Conservation (phyloP, 2,888 invertebrate species). For the Plagiodera versicolora region DNA sequence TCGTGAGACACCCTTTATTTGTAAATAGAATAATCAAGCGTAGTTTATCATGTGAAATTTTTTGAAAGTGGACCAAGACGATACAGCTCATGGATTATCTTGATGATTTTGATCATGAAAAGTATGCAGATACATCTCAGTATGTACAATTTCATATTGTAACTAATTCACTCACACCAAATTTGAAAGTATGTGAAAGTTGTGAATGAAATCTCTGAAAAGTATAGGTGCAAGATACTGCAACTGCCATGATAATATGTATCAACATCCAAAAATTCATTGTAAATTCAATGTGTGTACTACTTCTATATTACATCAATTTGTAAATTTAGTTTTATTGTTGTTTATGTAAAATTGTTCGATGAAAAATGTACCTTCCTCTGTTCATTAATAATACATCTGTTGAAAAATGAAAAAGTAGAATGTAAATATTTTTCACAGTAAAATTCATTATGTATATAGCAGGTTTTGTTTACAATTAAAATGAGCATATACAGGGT, state of each 20-base stretch:
- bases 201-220: constrained; percentile 23
- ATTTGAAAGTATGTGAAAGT: constrained; percentile 26
- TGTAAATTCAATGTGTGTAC: constrained; percentile 47
- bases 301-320: constrained; percentile 40
- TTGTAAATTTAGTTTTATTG: constrained; percentile 43
- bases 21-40: too few relatives aligned
- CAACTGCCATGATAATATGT: constrained; percentile 38
- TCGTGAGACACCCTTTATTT: too few relatives aligned
- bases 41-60: too few relatives aligned
- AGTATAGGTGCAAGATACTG: constrained; percentile 35
- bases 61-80: too few relatives aligned
- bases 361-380: not conserved
- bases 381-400: not conserved
- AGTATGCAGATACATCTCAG: not conserved
- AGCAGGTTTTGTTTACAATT: too few relatives aligned
- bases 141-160: constrained; percentile 8
- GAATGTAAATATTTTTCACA: too few relatives aligned
- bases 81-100: not conserved
- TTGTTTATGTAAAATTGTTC: constrained; percentile 34
- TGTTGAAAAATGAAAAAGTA: too few relatives aligned
- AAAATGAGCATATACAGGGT: too few relatives aligned
- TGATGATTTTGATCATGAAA: constrained; percentile 16
- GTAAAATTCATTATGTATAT: too few relatives aligned
- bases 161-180: constrained; percentile 21
- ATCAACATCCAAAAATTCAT: constrained; percentile 35